Evolutionary conservation across 64 coral and sea anemone species (phyloP), one percentile per base, ranked within the genome.

Genomic region (Trachythela sp.): DNA sequence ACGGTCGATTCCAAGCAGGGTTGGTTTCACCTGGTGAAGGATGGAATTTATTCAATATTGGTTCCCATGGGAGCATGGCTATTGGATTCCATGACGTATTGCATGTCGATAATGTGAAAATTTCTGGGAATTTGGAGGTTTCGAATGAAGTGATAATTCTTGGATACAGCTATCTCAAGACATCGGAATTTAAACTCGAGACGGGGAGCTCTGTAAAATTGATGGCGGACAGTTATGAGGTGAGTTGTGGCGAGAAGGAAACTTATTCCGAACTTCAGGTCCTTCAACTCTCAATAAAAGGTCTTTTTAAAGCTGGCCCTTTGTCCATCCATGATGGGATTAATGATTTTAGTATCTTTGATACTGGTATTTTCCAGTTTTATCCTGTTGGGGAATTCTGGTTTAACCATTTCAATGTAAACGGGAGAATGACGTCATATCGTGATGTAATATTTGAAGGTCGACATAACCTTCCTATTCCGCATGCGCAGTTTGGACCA

Each of bases 401-500:
- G 33, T 35, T 80, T 37, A 39, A 35, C 37, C 31, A 35, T 9
- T 80, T 80, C 18, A 80, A 38, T 30, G 17, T 80, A 17, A 38
- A 80, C 35, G 75, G 75, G 37, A 30, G 20, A 80, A 35, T 80
- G 75, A 80, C 75, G 75, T 80, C 75, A 80, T 35, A 80, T 80
- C 75, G 75, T 80, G 75, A 80, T 8, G 33, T 80, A 14, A 80
- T 80, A 35, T 17, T 80, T 20, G 33, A 80, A 80, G 75, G 75
- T 80, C 75, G 75, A 14, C 31, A 37, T 39, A 80, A 80, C 75
- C 26, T 37, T 8, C 31, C 75, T 37, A 80, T 80, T 18, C 37
- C 31, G 13, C 75, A 80, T 80, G 75, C 10, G 33, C 31, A 2
- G 0, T 80, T 80, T 80, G 75, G 75, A 34, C 75, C 75, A 80